phyloP scores from a whole-genome alignment of 2,113 vertebrate species.

The Chinchilla lanigera region DNA sequence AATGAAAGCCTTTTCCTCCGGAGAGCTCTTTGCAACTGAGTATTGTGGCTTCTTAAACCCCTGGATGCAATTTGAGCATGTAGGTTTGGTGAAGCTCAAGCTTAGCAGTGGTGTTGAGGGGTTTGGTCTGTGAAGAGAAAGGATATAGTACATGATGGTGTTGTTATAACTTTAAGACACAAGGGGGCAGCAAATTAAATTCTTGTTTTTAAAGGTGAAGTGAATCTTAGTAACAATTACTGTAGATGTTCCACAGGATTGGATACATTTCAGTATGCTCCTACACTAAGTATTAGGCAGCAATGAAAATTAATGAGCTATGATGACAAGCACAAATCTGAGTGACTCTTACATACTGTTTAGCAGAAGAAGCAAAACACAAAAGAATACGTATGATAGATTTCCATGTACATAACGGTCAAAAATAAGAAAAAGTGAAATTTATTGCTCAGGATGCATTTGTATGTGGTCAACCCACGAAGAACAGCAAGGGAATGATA shows the following conservation, averaged over 20 bases:
- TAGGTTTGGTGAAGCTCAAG: neutral
- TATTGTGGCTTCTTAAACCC: neutral
- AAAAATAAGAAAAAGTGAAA: neutral
- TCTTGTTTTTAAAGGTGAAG: neutral
- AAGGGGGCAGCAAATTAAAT: constrained; percentile 66
- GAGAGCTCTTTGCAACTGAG: neutral
- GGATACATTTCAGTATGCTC: neutral
- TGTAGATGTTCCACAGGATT: neutral
- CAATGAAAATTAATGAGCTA: neutral
- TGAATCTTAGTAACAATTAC: neutral
- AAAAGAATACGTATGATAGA: neutral
- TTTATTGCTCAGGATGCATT: neutral
- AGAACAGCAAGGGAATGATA: neutral
- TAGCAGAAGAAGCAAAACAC: constrained; percentile 8
- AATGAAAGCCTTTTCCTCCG: neutral
- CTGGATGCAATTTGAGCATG: neutral
- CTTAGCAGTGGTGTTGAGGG: neutral
- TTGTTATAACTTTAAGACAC: constrained; percentile 30
- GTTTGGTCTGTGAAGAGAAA: neutral
- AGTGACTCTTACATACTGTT: neutral
- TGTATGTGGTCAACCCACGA: neutral
- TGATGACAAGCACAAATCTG: neutral
- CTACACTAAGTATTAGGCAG: neutral
- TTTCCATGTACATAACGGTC: neutral
- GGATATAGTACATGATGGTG: neutral